phyloP scores from a whole-genome alignment of 2,113 vertebrate species.

The Isurus oxyrinchus region DNA sequence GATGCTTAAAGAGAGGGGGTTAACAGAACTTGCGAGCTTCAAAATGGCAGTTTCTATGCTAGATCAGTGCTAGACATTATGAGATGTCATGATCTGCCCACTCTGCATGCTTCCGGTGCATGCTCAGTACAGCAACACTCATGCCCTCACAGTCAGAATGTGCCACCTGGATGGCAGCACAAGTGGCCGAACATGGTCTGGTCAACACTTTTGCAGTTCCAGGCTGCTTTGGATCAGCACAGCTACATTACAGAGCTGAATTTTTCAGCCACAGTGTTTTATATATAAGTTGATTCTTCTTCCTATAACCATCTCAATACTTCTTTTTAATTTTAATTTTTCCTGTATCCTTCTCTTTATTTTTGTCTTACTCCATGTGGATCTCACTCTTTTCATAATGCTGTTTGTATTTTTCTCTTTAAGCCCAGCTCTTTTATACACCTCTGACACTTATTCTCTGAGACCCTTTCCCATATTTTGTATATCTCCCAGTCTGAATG shows the following conservation, averaged over 20 bases:
- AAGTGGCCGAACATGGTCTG: too few species aligned
- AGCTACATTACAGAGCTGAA: background rate
- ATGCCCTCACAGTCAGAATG: too few species aligned
- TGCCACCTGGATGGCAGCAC: too few species aligned
- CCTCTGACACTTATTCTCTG: background rate
- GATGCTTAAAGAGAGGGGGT: too few species aligned
- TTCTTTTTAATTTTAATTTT: background rate
- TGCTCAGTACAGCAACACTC: too few species aligned
- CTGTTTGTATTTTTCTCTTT: background rate
- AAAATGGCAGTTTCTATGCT: too few species aligned
- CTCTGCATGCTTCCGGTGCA: too few species aligned
- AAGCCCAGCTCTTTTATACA: background rate
- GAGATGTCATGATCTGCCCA: too few species aligned
- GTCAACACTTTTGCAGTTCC: background rate
- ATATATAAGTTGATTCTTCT: background rate
- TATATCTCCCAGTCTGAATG: background rate
- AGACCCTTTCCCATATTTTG: background rate
- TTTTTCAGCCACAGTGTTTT: background rate
- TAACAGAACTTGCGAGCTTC: too few species aligned
- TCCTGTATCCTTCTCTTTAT: background rate
- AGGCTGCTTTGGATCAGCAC: background rate
- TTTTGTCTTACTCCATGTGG: background rate
- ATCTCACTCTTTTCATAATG: background rate
- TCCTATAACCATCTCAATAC: background rate
- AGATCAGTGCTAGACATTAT: too few species aligned